These are phyloP conservation scores for Caenorhabditis becei DNA, from an alignment of 2,888 invertebrate genomes.

Conservation along the genomic window DNA sequence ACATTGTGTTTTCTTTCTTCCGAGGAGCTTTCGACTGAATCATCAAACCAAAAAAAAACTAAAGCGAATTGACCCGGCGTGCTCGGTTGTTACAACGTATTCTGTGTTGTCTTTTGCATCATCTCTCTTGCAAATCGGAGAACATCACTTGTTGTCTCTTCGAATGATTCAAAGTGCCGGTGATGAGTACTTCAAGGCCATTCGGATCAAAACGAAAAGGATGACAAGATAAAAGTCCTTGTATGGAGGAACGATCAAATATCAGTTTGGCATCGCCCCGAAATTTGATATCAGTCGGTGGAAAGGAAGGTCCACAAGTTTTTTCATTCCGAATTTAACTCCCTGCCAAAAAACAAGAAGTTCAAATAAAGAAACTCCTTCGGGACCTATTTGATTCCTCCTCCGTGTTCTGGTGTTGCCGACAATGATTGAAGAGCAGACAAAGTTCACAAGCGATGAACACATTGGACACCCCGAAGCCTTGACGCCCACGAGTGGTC, in stretches of 20 bases:
- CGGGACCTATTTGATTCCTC: not conserved
- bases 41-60: too few species aligned
- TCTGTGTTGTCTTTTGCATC: constrained; percentile 40
- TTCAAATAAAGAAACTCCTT: too few species aligned
- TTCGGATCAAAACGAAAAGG: constrained; percentile 23
- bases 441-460: constrained; percentile 54
- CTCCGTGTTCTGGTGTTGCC: constrained; percentile 3
- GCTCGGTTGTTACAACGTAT: constrained; percentile 31
- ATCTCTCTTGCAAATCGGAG: constrained; percentile 14
- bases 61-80: constrained; percentile 20
- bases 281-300: constrained; percentile 28
- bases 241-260: constrained; percentile 39
- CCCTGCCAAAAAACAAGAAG: too few species aligned
- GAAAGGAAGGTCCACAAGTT: not conserved
- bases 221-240: constrained; percentile 2
- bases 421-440: constrained; percentile 39
- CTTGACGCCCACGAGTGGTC: constrained; percentile 51
- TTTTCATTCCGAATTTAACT: not conserved
- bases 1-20: too few species aligned
- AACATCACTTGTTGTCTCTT: constrained; percentile 29
- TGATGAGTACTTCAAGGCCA: constrained; percentile 37
- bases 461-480: too few species aligned
- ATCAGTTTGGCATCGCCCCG: constrained; percentile 15
- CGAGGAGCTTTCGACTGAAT: too few species aligned
- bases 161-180: constrained; percentile 13